Percentiles rank a stretch among this genome's conserved stretches.
Evolutionary conservation across 2,113 vertebrate species (phyloP).

Genomic region (Xenopus borealis): DNA sequence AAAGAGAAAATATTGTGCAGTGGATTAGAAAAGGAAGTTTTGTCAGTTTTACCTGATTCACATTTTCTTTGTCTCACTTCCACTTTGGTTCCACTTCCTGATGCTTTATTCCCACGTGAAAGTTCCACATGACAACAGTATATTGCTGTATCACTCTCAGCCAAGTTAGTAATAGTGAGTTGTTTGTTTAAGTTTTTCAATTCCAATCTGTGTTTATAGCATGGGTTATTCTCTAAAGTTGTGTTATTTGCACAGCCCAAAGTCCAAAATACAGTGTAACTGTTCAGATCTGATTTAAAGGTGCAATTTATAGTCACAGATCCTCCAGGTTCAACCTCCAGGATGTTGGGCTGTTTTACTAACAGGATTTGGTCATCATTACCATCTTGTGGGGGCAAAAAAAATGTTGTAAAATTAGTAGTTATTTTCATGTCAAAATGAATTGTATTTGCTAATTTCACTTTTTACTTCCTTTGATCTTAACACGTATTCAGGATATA

Average conservation of each 20-base stretch:
- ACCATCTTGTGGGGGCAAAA: too few relatives aligned
- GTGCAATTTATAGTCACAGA: conserved; percentile 9
- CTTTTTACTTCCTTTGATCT: too few relatives aligned
- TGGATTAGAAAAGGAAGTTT: too few relatives aligned
- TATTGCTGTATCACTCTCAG: not conserved
- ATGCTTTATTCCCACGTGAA: not conserved
- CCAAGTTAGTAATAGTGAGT: not conserved
- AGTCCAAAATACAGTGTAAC: not conserved
- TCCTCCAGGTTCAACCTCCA: not conserved
- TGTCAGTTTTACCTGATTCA: not conserved
- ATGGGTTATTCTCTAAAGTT: not conserved
- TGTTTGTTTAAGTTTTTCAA: not conserved
- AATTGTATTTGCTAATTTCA: too few relatives aligned
- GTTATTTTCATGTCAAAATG: too few relatives aligned
- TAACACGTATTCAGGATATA: too few relatives aligned
- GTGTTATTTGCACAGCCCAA: not conserved
- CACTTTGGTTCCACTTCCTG: not conserved
- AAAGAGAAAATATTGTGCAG: too few relatives aligned
- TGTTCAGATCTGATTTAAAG: not conserved
- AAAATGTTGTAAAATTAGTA: too few relatives aligned
- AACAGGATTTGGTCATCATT: not conserved
- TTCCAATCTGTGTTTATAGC: not conserved
- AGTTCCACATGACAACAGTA: conserved; percentile 2
- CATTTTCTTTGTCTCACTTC: not conserved
- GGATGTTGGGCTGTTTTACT: not conserved